phyloP scores from a whole-genome alignment of 2,888 invertebrate genomes.

The Dolichomitus sp. region DNA sequence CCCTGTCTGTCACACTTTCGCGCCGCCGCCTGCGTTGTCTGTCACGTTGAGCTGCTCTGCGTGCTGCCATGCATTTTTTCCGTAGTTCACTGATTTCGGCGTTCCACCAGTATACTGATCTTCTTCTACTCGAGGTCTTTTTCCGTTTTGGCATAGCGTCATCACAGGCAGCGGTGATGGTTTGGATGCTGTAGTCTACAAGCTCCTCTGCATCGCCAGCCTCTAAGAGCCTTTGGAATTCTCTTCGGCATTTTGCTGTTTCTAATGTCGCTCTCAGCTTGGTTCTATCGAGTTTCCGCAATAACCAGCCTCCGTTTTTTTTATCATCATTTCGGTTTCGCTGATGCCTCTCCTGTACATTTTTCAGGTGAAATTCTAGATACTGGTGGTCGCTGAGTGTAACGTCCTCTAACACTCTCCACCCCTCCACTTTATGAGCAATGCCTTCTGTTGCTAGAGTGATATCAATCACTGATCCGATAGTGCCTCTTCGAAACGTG shows the following conservation, averaged over 20 bases:
- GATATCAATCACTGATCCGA: too few species aligned
- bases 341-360: not conserved
- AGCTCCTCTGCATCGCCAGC: not conserved
- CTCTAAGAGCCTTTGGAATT: not conserved
- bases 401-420: not conserved
- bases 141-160: conserved; percentile 51
- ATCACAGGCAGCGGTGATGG: conserved; percentile 52
- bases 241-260: not conserved
- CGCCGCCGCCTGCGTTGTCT: conserved; percentile 13
- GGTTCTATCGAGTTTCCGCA: not conserved
- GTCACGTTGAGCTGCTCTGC: not conserved
- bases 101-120: conserved; percentile 62
- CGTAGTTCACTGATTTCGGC: conserved; percentile 24
- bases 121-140: conserved; percentile 12
- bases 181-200: conserved; percentile 12
- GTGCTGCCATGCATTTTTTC: conserved; percentile 9
- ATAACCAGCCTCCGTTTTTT: not conserved
- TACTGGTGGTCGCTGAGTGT: not conserved
- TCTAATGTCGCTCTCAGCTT: conserved; percentile 28
- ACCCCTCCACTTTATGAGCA: not conserved
- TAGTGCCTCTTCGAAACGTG: too few species aligned
- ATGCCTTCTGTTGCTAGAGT: not conserved
- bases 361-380: not conserved
- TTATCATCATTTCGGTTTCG: not conserved
- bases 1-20: conserved; percentile 6